These are phyloP conservation scores for Shargacucullia verbasci DNA, from an alignment of 2,888 invertebrate species.

Conservation along the genomic window DNA sequence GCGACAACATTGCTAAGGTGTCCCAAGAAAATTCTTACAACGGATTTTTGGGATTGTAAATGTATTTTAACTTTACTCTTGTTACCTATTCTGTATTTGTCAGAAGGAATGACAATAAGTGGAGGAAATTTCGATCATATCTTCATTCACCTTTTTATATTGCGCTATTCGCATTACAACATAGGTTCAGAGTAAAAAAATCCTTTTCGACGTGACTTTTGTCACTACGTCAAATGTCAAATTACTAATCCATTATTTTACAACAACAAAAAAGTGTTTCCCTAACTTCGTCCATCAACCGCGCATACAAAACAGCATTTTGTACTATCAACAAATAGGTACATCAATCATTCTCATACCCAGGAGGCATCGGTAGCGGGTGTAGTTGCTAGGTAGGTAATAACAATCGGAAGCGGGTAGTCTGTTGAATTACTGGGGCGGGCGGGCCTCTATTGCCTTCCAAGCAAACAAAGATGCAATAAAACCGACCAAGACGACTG, in stretches of 20 bases:
- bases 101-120: constrained; percentile 45
- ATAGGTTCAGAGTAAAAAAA: no score
- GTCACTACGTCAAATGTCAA: constrained; percentile 35
- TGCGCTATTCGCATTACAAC: no score
- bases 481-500: constrained; percentile 79
- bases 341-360: constrained; percentile 61
- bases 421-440: constrained; percentile 72
- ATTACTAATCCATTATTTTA: constrained; percentile 26
- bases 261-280: constrained; percentile 11
- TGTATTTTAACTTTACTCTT: constrained; percentile 43
- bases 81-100: constrained; percentile 42
- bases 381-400: constrained; percentile 73
- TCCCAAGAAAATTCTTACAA: constrained; percentile 42
- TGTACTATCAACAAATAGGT: constrained; percentile 50
- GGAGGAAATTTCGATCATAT: constrained; percentile 38
- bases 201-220: no score
- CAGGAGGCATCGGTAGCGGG: constrained; percentile 49
- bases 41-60: constrained; percentile 40
- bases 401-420: constrained; percentile 80
- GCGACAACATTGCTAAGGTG: constrained; percentile 45
- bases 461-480: constrained; percentile 85
- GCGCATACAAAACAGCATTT: constrained; percentile 31
- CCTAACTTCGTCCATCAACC: constrained; percentile 10
- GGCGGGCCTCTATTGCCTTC: constrained; percentile 75
- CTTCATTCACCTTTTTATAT: no score